A percentile compares a stretch with the other conserved stretches of the same genome.
Conservation (phyloP, 2,888 invertebrate species). For the Hoplodrina blanda region DNA sequence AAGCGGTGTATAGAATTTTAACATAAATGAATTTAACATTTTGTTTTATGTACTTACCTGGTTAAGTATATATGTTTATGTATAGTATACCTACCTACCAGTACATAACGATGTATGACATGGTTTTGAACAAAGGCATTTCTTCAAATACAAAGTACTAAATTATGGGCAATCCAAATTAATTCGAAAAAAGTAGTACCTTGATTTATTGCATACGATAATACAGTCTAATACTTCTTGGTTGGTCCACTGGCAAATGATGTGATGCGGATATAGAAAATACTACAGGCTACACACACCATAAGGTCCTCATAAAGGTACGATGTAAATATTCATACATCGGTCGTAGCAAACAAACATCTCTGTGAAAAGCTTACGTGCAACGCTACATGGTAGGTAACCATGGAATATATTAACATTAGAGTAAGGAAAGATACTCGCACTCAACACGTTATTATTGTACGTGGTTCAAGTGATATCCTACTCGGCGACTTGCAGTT, state of each 20-base stretch:
- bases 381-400: slow-evolving; percentile 38
- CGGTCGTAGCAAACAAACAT: slow-evolving; percentile 44
- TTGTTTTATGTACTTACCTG: slow-evolving; percentile 20
- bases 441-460: slow-evolving; percentile 53
- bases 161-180: too few species aligned
- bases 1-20: slow-evolving; percentile 40
- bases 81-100: neutral
- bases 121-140: too few species aligned
- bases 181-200: too few species aligned
- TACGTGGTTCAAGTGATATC: slow-evolving; percentile 44
- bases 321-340: slow-evolving; percentile 35
- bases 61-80: slow-evolving; percentile 17
- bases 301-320: slow-evolving; percentile 14
- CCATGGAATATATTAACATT: slow-evolving; percentile 53
- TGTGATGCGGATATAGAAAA: neutral
- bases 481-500: slow-evolving; percentile 39
- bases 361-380: slow-evolving; percentile 49
- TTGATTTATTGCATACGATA: neutral
- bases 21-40: slow-evolving; percentile 45
- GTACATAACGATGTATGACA: neutral
- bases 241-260: neutral
- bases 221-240: neutral
- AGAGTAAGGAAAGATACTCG: slow-evolving; percentile 43
- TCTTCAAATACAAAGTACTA: too few species aligned
- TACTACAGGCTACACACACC: neutral